Conservation (phyloP, 2,797 vertebrate species). For the Podarcis siculus region DNA sequence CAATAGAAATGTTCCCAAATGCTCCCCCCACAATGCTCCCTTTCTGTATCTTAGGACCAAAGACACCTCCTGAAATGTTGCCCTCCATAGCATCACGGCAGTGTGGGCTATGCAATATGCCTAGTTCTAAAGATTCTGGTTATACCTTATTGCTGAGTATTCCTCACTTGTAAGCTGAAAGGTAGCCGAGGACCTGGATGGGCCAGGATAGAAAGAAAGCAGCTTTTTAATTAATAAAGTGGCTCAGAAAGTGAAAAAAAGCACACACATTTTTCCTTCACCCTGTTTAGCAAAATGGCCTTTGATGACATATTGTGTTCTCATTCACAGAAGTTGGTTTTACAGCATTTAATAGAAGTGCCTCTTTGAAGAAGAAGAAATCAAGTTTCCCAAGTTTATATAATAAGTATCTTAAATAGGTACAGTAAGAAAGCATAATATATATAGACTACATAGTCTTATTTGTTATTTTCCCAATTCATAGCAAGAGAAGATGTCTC, state of each 20-base stretch:
- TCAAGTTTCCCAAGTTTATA: no score
- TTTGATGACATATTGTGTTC: neutral
- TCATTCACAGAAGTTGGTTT: neutral
- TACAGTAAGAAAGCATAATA: no score
- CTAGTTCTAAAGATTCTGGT: constrained; percentile 5
- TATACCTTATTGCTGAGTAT: neutral
- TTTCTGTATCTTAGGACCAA: neutral
- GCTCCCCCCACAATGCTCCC: neutral
- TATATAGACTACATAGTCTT: no score
- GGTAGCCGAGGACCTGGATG: neutral
- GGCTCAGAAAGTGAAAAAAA: neutral
- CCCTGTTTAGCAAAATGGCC: neutral
- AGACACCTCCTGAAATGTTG: constrained; percentile 19
- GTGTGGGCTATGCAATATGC: neutral
- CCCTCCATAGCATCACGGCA: constrained; percentile 11
- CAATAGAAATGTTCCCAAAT: neutral
- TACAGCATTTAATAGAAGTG: neutral
- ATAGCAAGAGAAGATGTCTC: neutral
- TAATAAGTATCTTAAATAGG: no score
- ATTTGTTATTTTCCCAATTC: no score
- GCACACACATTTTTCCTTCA: rapidly evolving
- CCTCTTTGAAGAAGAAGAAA: no score
- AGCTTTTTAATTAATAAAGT: neutral
- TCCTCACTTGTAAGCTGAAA: constrained; percentile 12
- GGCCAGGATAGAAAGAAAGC: neutral